These are phyloP conservation scores for Collichthys lucidus DNA, from an alignment of 2,113 vertebrate genomes.

Conservation along the genomic window DNA sequence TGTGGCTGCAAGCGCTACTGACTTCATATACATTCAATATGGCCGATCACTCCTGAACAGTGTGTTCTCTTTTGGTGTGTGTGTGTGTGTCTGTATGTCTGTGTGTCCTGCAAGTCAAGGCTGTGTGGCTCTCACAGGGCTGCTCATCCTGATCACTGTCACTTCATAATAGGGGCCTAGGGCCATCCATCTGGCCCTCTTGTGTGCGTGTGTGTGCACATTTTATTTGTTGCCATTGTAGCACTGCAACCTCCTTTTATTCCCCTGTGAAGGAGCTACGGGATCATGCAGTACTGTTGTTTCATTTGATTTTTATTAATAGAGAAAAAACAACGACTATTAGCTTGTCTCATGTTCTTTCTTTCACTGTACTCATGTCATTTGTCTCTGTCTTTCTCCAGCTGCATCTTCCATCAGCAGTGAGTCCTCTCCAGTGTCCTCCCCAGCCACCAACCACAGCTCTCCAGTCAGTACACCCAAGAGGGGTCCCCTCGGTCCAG, in stretches of 20 bases:
- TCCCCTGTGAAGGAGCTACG: conserved; percentile 16
- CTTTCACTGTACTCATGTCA: conserved; percentile 7
- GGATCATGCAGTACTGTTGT: conserved; percentile 10
- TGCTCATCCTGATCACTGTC: conserved; percentile 73
- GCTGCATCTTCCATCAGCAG: conserved; percentile 97
- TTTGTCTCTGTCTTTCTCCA: conserved; percentile 46
- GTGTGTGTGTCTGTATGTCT: conserved; percentile 37
- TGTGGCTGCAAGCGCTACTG: conserved; percentile 39
- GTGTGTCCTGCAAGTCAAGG: conserved; percentile 46
- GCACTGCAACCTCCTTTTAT: conserved; percentile 23
- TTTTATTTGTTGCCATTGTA: conserved; percentile 45
- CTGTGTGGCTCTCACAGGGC: conserved; percentile 64
- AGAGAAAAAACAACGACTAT: background rate
- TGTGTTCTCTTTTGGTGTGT: conserved; percentile 1
- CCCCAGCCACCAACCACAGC: conserved; percentile 98
- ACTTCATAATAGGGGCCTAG: conserved; percentile 66
- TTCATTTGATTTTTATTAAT: conserved; percentile 21
- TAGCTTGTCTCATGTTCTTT: background rate
- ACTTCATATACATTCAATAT: conserved; percentile 55
- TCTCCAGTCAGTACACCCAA: conserved; percentile 97
- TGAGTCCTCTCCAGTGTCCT: conserved; percentile 96
- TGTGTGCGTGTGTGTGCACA: background rate
- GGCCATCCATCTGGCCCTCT: conserved; percentile 68
- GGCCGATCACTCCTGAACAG: conserved; percentile 25
- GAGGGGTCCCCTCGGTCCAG: conserved; percentile 95